These are phyloP conservation scores for Rhadinocentrus ornatus DNA, from an alignment of 2,797 vertebrate genomes.

Conservation along the genomic window DNA sequence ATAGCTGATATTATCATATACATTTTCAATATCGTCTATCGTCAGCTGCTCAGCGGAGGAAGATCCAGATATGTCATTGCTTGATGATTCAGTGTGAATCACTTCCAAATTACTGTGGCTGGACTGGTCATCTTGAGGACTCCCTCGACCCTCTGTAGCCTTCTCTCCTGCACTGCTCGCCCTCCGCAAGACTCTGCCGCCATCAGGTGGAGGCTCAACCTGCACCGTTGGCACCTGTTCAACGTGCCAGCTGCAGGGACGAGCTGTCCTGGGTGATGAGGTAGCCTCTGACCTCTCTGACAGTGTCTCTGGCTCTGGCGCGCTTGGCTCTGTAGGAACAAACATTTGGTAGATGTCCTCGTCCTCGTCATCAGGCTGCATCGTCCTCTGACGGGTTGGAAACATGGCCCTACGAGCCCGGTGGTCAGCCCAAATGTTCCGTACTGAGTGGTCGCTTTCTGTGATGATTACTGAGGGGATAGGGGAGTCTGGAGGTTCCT, in stretches of 20 bases:
- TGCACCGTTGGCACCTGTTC: constrained; percentile 82
- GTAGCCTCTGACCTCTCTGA: constrained; percentile 74
- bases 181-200: constrained; percentile 86
- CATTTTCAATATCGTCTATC: constrained; percentile 91
- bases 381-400: constrained; percentile 87
- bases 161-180: constrained; percentile 95
- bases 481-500: constrained; percentile 77
- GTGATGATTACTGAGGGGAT: constrained; percentile 81
- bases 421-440: constrained; percentile 95
- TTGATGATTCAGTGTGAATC: constrained; percentile 80
- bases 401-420: constrained; percentile 92
- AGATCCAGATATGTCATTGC: constrained; percentile 82
- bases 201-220: constrained; percentile 69
- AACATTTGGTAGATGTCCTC: constrained; percentile 98
- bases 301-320: constrained; percentile 77
- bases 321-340: constrained; percentile 84
- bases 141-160: constrained; percentile 63
- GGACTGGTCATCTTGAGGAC: constrained; percentile 53
- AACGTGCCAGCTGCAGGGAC: constrained; percentile 95
- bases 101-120: constrained; percentile 63
- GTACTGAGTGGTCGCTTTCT: constrained; percentile 78
- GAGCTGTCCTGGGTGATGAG: constrained; percentile 75
- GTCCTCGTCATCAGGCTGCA: constrained; percentile 89
- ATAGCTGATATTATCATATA: constrained; percentile 97
- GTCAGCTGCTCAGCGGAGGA: constrained; percentile 92